Evolutionary conservation across 2,888 invertebrate genomes (phyloP).

Genomic region (Cosmia trapezina): DNA sequence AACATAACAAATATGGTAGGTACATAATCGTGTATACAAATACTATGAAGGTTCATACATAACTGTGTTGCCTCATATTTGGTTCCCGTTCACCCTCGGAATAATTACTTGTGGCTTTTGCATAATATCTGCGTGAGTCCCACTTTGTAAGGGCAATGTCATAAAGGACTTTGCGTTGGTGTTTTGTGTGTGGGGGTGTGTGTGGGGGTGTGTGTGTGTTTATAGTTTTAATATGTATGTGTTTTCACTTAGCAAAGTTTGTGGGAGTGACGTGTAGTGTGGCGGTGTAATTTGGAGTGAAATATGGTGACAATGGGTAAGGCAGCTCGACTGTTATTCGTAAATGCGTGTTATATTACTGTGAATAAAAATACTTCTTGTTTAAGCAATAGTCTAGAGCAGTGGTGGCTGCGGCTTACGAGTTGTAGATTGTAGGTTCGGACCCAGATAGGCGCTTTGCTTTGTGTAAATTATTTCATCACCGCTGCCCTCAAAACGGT

Average conservation of each 20-base stretch:
- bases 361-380: not conserved
- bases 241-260: slow-evolving; percentile 38
- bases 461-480: no score
- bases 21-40: slow-evolving; percentile 20
- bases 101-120: slow-evolving; percentile 66
- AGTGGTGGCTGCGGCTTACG: no score
- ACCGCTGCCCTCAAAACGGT: no score
- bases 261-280: slow-evolving; percentile 35
- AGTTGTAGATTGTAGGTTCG: no score
- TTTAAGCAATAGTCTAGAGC: no score
- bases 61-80: slow-evolving; percentile 37
- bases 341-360: not conserved
- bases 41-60: slow-evolving; percentile 20
- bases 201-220: not conserved
- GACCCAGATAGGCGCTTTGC: no score
- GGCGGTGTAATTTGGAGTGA: slow-evolving; percentile 44
- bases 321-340: not conserved
- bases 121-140: slow-evolving; percentile 61
- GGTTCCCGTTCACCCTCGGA: slow-evolving; percentile 44
- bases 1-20: not conserved
- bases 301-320: slow-evolving; percentile 36
- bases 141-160: slow-evolving; percentile 43
- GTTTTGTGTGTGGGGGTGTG: not conserved
- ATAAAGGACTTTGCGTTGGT: slow-evolving; percentile 27
- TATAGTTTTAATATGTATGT: slow-evolving; percentile 36